Conservation (phyloP, 1,140 invertebrate species). For the Dinothrombium tinctorium region DNA sequence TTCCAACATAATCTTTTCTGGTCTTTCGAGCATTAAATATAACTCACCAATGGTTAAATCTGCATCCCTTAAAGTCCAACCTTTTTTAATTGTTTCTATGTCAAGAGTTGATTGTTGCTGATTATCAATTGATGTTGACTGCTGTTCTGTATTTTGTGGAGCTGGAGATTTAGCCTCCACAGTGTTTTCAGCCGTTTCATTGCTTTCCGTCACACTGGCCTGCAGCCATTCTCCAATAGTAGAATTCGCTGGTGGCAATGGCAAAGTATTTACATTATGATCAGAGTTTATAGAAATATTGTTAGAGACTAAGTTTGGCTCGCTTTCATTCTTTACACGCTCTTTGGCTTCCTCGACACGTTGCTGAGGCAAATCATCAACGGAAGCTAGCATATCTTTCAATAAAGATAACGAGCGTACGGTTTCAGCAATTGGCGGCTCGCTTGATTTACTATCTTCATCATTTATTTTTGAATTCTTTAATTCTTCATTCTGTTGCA, state of each 20-base stretch:
- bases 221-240: constrained; percentile 12
- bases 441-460: constrained; percentile 1
- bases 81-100: neutral
- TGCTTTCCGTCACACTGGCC: neutral
- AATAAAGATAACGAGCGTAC: constrained; percentile 5
- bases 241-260: constrained; percentile 7
- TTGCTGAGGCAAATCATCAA: neutral
- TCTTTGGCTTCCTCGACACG: neutral
- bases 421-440: constrained; percentile 5
- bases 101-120: neutral
- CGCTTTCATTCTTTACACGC: neutral
- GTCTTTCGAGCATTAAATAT: constrained; percentile 8
- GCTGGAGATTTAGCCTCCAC: neutral
- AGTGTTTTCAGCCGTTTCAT: neutral
- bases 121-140: no score
- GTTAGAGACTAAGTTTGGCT: neutral
- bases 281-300: neutral
- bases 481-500: neutral
- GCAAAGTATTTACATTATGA: neutral
- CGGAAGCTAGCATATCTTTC: constrained; percentile 6
- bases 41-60: constrained; percentile 11
- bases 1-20: constrained; percentile 9
- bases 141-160: neutral
- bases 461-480: neutral
- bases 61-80: constrained; percentile 8